phyloP scores from a whole-genome alignment of 2,797 vertebrate species.

The Pantherophis alleghaniensis region DNA sequence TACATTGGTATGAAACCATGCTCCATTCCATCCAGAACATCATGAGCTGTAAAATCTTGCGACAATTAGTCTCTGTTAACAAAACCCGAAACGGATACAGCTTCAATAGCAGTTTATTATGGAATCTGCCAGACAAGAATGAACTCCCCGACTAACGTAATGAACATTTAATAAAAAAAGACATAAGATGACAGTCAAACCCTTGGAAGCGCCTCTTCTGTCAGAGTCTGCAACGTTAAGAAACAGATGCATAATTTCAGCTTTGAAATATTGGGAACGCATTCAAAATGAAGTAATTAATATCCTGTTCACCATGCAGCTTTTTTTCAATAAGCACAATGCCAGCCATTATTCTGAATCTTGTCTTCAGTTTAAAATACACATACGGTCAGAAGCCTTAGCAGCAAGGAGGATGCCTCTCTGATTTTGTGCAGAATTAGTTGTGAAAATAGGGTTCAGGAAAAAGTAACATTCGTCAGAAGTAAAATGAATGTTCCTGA shows the following conservation, averaged over 20 bases:
- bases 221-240: not conserved
- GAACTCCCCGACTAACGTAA: constrained; percentile 13
- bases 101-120: constrained; percentile 38
- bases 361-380: constrained; percentile 23
- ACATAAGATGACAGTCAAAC: not conserved
- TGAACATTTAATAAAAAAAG: constrained; percentile 36
- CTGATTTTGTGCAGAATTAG: not conserved
- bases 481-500: not conserved
- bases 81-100: constrained; percentile 31
- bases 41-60: constrained; percentile 3
- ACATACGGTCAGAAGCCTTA: not conserved
- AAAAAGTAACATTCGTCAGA: constrained; percentile 8
- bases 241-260: constrained; percentile 8
- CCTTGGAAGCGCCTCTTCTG: constrained; percentile 29
- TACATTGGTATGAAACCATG: constrained; percentile 8
- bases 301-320: constrained; percentile 34
- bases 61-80: constrained; percentile 36
- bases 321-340: not conserved
- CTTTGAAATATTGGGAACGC: constrained; percentile 17
- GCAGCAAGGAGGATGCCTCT: not conserved
- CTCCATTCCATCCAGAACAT: constrained; percentile 29
- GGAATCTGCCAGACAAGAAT: constrained; percentile 22
- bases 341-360: not conserved
- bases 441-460: not conserved
- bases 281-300: constrained; percentile 39